Percentiles rank a stretch among this genome's conserved stretches.
phyloP scores from a whole-genome alignment of 2,113 vertebrate species.

The Noctilio leporinus region DNA sequence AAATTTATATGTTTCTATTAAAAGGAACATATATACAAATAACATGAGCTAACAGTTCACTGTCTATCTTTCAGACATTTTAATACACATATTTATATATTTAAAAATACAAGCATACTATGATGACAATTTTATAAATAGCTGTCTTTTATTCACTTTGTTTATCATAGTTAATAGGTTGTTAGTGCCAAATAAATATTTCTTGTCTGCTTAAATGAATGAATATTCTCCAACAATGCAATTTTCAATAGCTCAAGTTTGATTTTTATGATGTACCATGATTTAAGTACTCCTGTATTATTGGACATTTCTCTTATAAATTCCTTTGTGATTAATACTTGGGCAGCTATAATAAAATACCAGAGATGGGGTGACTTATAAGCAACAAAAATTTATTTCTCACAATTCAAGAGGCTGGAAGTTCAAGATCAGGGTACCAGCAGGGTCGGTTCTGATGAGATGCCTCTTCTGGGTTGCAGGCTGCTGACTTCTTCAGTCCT shows the following conservation, averaged over 20 bases:
- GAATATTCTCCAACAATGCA: not conserved
- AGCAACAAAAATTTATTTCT: not conserved
- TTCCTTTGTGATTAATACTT: not conserved
- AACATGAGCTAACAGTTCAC: not conserved
- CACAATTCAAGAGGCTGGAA: not conserved
- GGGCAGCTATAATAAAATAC: not conserved
- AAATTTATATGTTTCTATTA: not conserved
- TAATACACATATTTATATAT: not conserved
- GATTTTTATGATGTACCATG: not conserved
- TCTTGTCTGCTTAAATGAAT: not conserved
- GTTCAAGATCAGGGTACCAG: not conserved
- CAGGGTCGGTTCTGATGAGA: not conserved
- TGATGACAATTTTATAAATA: not conserved
- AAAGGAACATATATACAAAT: not conserved
- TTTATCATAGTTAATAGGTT: not conserved
- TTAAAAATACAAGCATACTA: not conserved
- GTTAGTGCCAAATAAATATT: conserved; percentile 3
- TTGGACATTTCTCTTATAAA: conserved; percentile 5
- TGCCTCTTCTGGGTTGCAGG: not conserved
- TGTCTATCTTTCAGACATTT: not conserved
- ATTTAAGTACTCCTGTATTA: not conserved
- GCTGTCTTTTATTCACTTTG: not conserved
- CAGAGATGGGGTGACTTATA: not conserved
- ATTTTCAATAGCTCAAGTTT: not conserved
- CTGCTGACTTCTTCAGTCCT: not conserved